Percentiles rank a stretch among this genome's conserved stretches.
phyloP scores from a whole-genome alignment of 1,140 invertebrate genomes.

The Orussus abietinus region DNA sequence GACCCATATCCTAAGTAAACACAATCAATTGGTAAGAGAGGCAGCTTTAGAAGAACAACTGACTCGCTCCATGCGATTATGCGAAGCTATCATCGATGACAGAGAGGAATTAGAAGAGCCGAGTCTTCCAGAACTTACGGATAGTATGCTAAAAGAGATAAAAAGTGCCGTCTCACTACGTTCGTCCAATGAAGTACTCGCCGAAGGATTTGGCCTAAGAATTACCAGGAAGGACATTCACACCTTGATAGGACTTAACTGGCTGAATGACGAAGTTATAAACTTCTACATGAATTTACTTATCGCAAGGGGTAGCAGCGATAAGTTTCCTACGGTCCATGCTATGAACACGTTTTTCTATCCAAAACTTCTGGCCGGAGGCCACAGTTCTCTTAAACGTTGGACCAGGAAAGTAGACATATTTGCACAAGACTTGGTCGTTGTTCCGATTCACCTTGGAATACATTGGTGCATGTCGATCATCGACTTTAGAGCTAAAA shows the following conservation, averaged over 20 bases:
- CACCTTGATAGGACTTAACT: slow-evolving; percentile 73
- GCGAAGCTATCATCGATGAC: slow-evolving; percentile 39
- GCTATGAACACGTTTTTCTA: slow-evolving; percentile 92
- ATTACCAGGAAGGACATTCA: slow-evolving; percentile 66
- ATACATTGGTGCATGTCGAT: slow-evolving; percentile 90
- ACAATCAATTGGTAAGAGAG: slow-evolving; percentile 39
- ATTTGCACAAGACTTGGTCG: slow-evolving; percentile 70
- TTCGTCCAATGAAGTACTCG: slow-evolving; percentile 53
- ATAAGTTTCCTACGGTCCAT: slow-evolving; percentile 62
- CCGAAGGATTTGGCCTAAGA: slow-evolving; percentile 56
- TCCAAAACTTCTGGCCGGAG: slow-evolving; percentile 67
- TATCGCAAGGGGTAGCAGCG: slow-evolving; percentile 62
- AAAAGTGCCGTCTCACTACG: slow-evolving; percentile 44
- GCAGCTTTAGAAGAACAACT: slow-evolving; percentile 38
- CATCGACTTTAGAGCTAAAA: slow-evolving; percentile 69
- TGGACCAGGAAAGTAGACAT: slow-evolving; percentile 86
- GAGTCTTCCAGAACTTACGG: slow-evolving; percentile 33
- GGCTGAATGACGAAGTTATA: slow-evolving; percentile 93
- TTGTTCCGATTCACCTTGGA: slow-evolving; percentile 84
- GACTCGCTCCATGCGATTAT: slow-evolving; percentile 33
- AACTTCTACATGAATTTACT: slow-evolving; percentile 83
- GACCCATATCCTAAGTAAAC: slow-evolving; percentile 30
- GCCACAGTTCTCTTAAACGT: slow-evolving; percentile 64
- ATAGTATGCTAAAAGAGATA: slow-evolving; percentile 46
- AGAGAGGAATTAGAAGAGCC: slow-evolving; percentile 33